Percentiles rank a stretch among this genome's conserved stretches.
These are phyloP conservation scores for Mercenaria mercenaria DNA, from an alignment of 1,140 invertebrate genomes.

Conservation along the genomic window DNA sequence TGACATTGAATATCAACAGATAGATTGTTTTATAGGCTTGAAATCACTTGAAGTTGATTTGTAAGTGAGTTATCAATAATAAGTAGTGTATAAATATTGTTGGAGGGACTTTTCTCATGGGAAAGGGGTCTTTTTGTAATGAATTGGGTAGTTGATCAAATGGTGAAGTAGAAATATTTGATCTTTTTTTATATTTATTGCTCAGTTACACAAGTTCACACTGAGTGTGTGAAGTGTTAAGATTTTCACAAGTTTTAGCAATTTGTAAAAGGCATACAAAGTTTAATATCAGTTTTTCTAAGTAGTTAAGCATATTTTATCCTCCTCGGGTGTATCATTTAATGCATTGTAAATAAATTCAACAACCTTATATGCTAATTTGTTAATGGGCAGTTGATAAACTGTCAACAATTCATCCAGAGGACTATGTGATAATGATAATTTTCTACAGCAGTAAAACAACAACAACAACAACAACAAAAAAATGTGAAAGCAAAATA, in stretches of 20 bases:
- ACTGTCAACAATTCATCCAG: too few relatives aligned
- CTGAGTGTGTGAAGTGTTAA: not conserved
- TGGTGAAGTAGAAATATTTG: not conserved
- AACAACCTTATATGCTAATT: not conserved
- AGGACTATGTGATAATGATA: too few relatives aligned
- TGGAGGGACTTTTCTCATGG: constrained; percentile 36
- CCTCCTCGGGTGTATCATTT: not conserved
- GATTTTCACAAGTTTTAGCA: not conserved
- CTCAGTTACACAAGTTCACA: not conserved
- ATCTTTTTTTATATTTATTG: not conserved
- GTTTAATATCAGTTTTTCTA: too few relatives aligned
- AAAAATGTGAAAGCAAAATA: too few relatives aligned
- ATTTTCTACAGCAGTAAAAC: too few relatives aligned
- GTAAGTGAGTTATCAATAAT: constrained; percentile 35
- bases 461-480: too few relatives aligned
- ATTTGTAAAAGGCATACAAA: not conserved
- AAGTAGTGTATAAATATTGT: constrained; percentile 43
- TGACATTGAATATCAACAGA: constrained; percentile 26
- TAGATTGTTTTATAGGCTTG: constrained; percentile 45
- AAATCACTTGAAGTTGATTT: constrained; percentile 26
- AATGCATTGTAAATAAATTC: constrained; percentile 21
- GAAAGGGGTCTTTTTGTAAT: constrained; percentile 14
- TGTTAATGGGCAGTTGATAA: too few relatives aligned
- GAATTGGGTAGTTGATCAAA: not conserved
- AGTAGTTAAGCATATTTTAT: not conserved